Conservation (phyloP, 2,888 invertebrate genomes). For the Nebria salina region DNA sequence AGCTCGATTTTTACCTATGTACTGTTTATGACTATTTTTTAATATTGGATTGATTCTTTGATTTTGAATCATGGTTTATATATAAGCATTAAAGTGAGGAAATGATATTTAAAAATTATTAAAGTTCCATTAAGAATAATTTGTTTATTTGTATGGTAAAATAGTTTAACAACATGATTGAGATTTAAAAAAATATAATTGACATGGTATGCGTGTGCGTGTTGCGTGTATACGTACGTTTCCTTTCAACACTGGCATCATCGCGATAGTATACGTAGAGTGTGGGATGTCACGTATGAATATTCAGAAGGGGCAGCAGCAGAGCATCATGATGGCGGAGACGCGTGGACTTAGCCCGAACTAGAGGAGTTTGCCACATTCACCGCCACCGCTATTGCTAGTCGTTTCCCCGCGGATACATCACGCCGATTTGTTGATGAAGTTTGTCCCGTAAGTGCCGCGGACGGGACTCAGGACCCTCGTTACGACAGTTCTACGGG, state of each 20-base stretch:
- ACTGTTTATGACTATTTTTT: no score
- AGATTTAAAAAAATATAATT: not conserved
- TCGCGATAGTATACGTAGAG: not conserved
- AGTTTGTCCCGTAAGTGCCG: slow-evolving; percentile 44
- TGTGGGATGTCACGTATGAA: slow-evolving; percentile 18
- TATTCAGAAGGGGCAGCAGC: slow-evolving; percentile 30
- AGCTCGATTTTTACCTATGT: no score
- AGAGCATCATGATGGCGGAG: slow-evolving; percentile 2
- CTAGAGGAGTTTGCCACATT: not conserved
- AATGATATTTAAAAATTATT: no score
- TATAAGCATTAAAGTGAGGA: no score
- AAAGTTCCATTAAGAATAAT: no score
- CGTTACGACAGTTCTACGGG: slow-evolving; percentile 40
- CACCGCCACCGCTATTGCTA: not conserved
- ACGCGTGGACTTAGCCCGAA: not conserved
- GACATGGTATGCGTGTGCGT: not conserved
- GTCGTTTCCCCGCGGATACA: slow-evolving; percentile 40
- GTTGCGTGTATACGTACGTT: not conserved
- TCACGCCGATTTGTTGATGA: slow-evolving; percentile 46
- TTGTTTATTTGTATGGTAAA: no score
- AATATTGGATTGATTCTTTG: no score
- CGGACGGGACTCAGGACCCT: slow-evolving; percentile 39
- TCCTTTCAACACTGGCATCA: slow-evolving; percentile 3
- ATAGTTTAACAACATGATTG: no score
- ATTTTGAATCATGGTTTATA: no score